A percentile compares a stretch with the other conserved stretches of the same genome.
These are phyloP conservation scores for Coenonympha glycerion DNA, from an alignment of 2,888 invertebrate genomes.

Conservation along the genomic window DNA sequence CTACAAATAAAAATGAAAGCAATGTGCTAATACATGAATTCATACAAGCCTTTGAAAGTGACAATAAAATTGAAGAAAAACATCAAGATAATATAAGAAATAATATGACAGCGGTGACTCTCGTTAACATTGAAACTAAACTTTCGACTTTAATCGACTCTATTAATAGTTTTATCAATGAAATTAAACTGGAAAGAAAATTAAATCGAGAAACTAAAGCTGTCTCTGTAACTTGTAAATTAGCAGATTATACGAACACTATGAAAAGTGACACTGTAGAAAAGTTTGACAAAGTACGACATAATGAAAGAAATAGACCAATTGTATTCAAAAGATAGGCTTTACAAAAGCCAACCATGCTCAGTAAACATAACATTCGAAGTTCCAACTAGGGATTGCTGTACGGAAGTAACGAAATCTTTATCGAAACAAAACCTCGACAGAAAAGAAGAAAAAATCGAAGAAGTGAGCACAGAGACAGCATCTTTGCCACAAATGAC, in stretches of 20 bases:
- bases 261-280: slow-evolving; percentile 31
- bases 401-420: slow-evolving; percentile 49
- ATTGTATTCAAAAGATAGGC: not conserved
- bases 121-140: slow-evolving; percentile 47
- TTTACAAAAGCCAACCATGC: slow-evolving; percentile 27
- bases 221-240: slow-evolving; percentile 25
- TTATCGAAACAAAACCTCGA: slow-evolving; percentile 9
- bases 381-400: slow-evolving; percentile 49
- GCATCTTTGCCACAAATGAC: slow-evolving; percentile 33
- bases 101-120: slow-evolving; percentile 29
- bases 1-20: slow-evolving; percentile 1
- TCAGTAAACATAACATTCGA: slow-evolving; percentile 42
- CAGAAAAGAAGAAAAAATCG: slow-evolving; percentile 18
- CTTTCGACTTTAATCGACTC: slow-evolving; percentile 45
- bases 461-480: slow-evolving; percentile 27
- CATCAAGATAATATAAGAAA: slow-evolving; percentile 21
- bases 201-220: slow-evolving; percentile 20
- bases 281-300: slow-evolving; percentile 27
- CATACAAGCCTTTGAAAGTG: slow-evolving; percentile 1
- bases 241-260: slow-evolving; percentile 21
- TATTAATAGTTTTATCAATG: slow-evolving; percentile 44
- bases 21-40: not conserved
- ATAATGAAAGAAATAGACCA: not conserved
- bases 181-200: slow-evolving; percentile 37
- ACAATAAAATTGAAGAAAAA: not conserved